A percentile compares a stretch with the other conserved stretches of the same genome.
Conservation (phyloP, 2,113 vertebrate species). For the Vulpes lagopus region DNA sequence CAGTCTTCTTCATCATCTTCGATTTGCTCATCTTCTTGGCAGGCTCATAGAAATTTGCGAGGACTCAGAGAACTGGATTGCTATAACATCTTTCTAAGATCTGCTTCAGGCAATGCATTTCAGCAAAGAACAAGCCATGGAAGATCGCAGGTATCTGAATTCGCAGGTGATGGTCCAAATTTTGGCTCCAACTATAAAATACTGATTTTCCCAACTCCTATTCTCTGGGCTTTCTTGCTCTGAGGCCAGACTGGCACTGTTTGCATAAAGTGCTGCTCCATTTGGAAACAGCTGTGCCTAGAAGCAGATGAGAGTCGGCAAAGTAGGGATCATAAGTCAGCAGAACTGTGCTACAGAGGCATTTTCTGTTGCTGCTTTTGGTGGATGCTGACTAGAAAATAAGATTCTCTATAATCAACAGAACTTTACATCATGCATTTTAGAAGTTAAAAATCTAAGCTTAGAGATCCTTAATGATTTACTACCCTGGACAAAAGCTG, state of each 20-base stretch:
- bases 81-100: neutral
- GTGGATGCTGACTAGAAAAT: constrained; percentile 81
- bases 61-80: neutral
- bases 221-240: constrained; percentile 58
- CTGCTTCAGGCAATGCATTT: neutral
- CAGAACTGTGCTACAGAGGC: constrained; percentile 76
- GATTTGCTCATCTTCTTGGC: constrained; percentile 43
- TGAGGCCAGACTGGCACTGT: constrained; percentile 71
- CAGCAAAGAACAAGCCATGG: neutral
- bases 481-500: constrained; percentile 47
- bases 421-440: constrained; percentile 64
- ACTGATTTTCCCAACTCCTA: constrained; percentile 31
- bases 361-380: constrained; percentile 80
- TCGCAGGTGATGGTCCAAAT: constrained; percentile 69
- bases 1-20: neutral
- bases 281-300: constrained; percentile 81
- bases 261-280: constrained; percentile 57
- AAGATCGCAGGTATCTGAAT: constrained; percentile 51
- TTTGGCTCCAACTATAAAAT: constrained; percentile 62
- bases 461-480: constrained; percentile 62
- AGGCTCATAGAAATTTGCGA: neutral
- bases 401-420: constrained; percentile 76
- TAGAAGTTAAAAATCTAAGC: constrained; percentile 69
- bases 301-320: constrained; percentile 75
- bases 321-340: constrained; percentile 81